Percentiles rank a stretch among this genome's conserved stretches.
Evolutionary conservation across 2,797 vertebrate genomes (phyloP).

Genomic region (Cephalopachus bancanus): DNA sequence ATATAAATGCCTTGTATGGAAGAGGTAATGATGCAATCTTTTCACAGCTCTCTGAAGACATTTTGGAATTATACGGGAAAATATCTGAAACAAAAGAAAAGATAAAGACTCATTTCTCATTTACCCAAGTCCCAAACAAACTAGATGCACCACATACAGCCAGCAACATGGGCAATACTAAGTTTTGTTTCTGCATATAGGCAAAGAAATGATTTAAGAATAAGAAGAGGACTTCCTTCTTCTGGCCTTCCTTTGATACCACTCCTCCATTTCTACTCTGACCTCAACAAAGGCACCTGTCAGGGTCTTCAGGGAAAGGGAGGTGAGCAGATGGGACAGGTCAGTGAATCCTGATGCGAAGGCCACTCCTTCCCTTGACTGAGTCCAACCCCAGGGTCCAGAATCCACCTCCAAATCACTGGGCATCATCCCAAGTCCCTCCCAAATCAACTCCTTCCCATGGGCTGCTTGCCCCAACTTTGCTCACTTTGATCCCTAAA

Average conservation of each 20-base stretch:
- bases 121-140: background rate
- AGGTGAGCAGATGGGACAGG: background rate
- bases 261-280: background rate
- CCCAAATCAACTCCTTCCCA: background rate
- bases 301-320: background rate
- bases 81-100: conserved; percentile 87
- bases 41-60: conserved; percentile 89
- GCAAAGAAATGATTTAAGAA: background rate
- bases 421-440: background rate
- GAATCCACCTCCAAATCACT: background rate
- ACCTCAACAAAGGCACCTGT: background rate
- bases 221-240: background rate
- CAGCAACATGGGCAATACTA: background rate
- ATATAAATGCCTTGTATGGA: conserved; percentile 93
- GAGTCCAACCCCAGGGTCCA: background rate
- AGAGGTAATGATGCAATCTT: conserved; percentile 90
- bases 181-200: background rate
- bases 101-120: background rate
- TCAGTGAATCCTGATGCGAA: background rate
- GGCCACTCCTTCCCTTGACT: background rate
- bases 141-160: background rate
- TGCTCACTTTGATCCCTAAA: background rate
- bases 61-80: conserved; percentile 90
- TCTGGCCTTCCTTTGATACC: background rate
- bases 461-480: background rate